A percentile compares a stretch with the other conserved stretches of the same genome.
These are phyloP conservation scores for Eueides isabella DNA, from an alignment of 1,140 invertebrate genomes.

Conservation along the genomic window DNA sequence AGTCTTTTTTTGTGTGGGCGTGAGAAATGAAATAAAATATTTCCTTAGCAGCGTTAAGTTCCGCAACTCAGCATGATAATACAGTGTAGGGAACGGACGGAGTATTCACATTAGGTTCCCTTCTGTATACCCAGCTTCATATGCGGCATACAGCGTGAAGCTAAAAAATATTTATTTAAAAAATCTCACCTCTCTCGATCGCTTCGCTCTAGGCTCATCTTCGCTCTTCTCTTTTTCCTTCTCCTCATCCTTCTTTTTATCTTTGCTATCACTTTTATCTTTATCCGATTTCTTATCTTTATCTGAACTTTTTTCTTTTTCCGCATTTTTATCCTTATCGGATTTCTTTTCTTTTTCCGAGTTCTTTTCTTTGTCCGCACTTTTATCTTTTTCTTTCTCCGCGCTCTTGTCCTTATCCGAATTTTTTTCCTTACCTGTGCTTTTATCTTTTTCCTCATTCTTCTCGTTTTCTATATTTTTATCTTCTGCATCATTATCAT, in stretches of 20 bases:
- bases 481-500: constrained; percentile 27
- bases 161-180: neutral
- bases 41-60: no score
- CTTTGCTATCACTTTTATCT: constrained; percentile 39
- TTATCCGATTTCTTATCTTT: constrained; percentile 33
- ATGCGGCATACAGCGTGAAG: neutral
- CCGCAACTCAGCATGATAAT: neutral
- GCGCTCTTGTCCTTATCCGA: constrained; percentile 25
- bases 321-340: constrained; percentile 20
- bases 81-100: no score
- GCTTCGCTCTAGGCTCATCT: constrained; percentile 68
- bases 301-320: constrained; percentile 22
- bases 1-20: no score
- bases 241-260: constrained; percentile 46
- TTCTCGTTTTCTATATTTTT: constrained; percentile 23
- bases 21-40: no score
- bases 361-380: constrained; percentile 19
- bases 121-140: neutral
- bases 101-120: neutral
- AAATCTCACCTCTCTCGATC: constrained; percentile 67
- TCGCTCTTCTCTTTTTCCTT: constrained; percentile 50
- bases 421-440: constrained; percentile 13
- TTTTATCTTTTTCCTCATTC: constrained; percentile 28
- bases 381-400: constrained; percentile 28
- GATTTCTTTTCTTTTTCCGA: constrained; percentile 19